A percentile compares a stretch with the other conserved stretches of the same genome.
Evolutionary conservation across 2,113 vertebrate species (phyloP).

Genomic region (Argyrosomus japonicus): DNA sequence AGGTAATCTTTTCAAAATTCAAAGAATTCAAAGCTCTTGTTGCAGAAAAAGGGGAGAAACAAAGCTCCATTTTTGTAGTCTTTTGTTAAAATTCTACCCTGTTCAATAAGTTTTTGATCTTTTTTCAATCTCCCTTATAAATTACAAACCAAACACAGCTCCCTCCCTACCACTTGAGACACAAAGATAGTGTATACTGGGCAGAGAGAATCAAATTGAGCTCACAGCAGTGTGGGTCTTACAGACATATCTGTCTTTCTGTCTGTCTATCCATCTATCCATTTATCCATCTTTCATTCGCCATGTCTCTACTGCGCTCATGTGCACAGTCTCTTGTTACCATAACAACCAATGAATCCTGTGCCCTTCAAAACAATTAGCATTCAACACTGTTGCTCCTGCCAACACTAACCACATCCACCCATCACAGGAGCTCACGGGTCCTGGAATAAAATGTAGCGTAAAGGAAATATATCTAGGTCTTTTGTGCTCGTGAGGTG

Average conservation of each 20-base stretch:
- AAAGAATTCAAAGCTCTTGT: not conserved
- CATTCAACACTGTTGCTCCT: slow-evolving; percentile 79
- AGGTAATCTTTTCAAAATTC: not conserved
- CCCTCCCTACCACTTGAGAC: not conserved
- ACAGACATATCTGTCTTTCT: not conserved
- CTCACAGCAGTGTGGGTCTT: slow-evolving; percentile 49
- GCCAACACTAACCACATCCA: slow-evolving; percentile 70
- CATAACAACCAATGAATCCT: slow-evolving; percentile 82
- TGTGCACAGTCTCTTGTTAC: slow-evolving; percentile 73
- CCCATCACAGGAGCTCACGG: slow-evolving; percentile 58
- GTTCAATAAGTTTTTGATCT: slow-evolving; percentile 8
- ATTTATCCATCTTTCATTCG: slow-evolving; percentile 30
- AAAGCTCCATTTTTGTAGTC: not conserved
- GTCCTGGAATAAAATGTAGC: slow-evolving; percentile 40
- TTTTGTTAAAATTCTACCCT: not conserved
- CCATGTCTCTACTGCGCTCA: slow-evolving; percentile 48
- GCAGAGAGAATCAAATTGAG: slow-evolving; percentile 27
- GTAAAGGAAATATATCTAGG: slow-evolving; percentile 41
- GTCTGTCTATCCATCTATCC: not conserved
- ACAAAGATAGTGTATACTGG: not conserved
- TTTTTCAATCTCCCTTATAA: slow-evolving; percentile 6
- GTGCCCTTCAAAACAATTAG: slow-evolving; percentile 86
- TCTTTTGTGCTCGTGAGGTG: slow-evolving; percentile 26
- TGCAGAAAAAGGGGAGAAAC: not conserved
- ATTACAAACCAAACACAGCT: slow-evolving; percentile 2